Evolutionary conservation across 2,888 invertebrate genomes (phyloP).

Genomic region (Kryphioiulus occultus): DNA sequence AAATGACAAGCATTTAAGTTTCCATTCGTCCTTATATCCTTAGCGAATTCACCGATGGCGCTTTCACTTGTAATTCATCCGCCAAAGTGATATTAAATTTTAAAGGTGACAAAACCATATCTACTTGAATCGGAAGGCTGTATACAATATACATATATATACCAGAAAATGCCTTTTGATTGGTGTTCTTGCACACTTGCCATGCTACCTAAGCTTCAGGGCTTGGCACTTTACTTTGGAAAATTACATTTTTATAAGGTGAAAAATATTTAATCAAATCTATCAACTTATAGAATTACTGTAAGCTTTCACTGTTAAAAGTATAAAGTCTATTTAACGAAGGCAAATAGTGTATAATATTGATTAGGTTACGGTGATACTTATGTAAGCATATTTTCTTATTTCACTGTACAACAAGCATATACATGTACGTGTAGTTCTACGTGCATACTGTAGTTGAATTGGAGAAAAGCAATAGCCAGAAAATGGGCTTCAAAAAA

Average conservation of each 20-base stretch:
- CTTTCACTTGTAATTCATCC: constrained; percentile 10
- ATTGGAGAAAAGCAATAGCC: no score
- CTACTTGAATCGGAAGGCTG: no score
- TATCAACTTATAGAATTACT: background rate
- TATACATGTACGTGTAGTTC: no score
- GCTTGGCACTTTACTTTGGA: background rate
- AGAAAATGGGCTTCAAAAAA: no score
- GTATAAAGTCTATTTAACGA: no score
- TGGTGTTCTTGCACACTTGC: background rate
- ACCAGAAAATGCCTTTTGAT: background rate
- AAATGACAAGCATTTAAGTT: constrained; percentile 9
- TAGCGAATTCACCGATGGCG: background rate
- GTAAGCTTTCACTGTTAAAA: no score
- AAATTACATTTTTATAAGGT: background rate
- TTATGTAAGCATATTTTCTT: no score
- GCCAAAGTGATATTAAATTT: background rate
- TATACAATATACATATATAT: background rate
- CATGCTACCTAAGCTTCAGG: background rate
- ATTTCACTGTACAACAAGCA: no score
- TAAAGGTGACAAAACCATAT: background rate
- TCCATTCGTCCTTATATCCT: background rate
- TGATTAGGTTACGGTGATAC: no score
- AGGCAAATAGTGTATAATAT: no score
- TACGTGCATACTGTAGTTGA: no score
- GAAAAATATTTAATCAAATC: background rate